Evolutionary conservation across 2,888 invertebrate genomes (phyloP).

Genomic region (Agrotis puta): DNA sequence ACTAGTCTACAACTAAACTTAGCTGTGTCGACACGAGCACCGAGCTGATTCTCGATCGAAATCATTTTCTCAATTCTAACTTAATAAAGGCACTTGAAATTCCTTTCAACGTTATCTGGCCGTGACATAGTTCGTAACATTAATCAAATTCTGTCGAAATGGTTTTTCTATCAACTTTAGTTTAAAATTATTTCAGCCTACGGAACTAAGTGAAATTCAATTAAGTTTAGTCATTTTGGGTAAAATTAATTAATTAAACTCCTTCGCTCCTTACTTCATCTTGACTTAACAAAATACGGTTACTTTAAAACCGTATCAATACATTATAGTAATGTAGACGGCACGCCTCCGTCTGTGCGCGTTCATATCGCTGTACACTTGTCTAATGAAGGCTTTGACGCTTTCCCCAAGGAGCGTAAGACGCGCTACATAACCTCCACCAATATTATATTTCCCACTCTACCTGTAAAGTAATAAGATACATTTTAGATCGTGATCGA

Average conservation of each 20-base stretch:
- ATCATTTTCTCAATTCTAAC: constrained; percentile 36
- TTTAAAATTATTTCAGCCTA: constrained; percentile 14
- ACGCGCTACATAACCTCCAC: constrained; percentile 50
- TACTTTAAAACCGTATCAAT: constrained; percentile 34
- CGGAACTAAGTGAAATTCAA: not conserved
- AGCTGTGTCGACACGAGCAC: constrained; percentile 9
- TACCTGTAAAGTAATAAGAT: constrained; percentile 55
- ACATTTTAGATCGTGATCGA: constrained; percentile 53
- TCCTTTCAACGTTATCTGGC: constrained; percentile 10
- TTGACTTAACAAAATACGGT: constrained; percentile 5
- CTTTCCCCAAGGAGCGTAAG: constrained; percentile 69
- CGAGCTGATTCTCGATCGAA: constrained; percentile 18
- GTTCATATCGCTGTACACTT: constrained; percentile 70
- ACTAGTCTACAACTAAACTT: constrained; percentile 8
- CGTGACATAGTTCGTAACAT: constrained; percentile 13
- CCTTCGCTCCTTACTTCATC: constrained; percentile 1
- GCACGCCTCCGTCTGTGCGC: constrained; percentile 67
- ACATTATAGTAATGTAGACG: constrained; percentile 57
- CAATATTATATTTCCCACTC: constrained; percentile 49
- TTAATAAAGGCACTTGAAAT: constrained; percentile 28
- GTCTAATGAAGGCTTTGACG: constrained; percentile 78
- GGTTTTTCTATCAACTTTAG: constrained; percentile 1
- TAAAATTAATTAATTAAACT: not conserved
- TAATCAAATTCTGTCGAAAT: constrained; percentile 20
- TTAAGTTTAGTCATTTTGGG: not conserved